Evolutionary conservation across 1,140 invertebrate genomes (phyloP), one percentile per base, ranked within the genome.

Genomic region (Leptoteleia sp.): DNA sequence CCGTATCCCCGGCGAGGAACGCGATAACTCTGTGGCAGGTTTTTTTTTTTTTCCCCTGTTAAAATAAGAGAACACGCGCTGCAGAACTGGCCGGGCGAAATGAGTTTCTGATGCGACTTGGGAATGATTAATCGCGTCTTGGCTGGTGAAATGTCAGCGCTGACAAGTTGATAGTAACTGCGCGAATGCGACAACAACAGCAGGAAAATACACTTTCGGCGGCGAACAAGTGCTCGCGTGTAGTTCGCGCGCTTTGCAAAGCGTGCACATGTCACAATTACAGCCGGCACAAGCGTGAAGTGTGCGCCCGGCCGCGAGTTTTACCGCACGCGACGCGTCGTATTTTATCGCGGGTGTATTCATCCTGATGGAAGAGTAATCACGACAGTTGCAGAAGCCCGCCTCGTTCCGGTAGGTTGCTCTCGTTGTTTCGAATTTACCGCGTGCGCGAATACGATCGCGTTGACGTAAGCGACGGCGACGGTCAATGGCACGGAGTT

Each of bases 321-420:
- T 67, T 76, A 52, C 47, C 37, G 47, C 27, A 61, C 38, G 38
- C 27, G 38, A 45, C 35, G 43, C n/a, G 47, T 17, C 40, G 38
- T 61, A 67, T 76, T 76, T 62, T 76, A 62, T 42, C 33, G 35
- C 13, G 47, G 31, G 43, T 35, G 47, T 52, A 71, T 71, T 71
- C 55, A 52, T 71, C 37, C 33, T 54, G 54, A 71, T 71, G 55
- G 54, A 68, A 65, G 65, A 43, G 62, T 65, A 76, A 71, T 71
- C 45, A 71, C 67, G 43, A 71, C 67, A 61, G 67, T 52, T 71
- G 43, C 67, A 61, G 37, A 17, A 61, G 25, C 16, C 45, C 19
- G 22, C 8, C 45, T 61, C 27, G 35, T 61, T 52, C 15, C 22
- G 29, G 7, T 48, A 16, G 11, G 19, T 15, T 22, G 54, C 17